Conservation (phyloP, 2,888 invertebrate species). For the Acronicta alni region DNA sequence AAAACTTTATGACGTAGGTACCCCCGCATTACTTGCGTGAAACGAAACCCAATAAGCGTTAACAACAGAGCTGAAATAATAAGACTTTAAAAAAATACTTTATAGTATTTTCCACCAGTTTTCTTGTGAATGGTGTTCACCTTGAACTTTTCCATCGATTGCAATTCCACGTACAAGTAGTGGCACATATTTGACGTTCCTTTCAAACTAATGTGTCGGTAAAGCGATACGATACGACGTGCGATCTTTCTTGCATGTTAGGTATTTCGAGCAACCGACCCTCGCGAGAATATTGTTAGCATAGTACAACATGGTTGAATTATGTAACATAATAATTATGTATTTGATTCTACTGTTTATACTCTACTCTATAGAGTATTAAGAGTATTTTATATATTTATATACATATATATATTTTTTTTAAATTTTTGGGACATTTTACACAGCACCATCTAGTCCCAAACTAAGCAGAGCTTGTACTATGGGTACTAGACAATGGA, state of each 20-base stretch:
- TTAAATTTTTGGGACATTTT: no score
- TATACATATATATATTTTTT: no score
- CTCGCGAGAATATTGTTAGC: constrained; percentile 14
- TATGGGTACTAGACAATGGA: no score
- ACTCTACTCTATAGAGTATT: no score
- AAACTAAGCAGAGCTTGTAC: no score
- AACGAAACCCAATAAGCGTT: constrained; percentile 30
- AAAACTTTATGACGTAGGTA: constrained; percentile 13
- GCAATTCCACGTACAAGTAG: constrained; percentile 53
- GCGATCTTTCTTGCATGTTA: constrained; percentile 38
- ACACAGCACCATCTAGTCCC: no score
- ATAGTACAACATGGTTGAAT: constrained; percentile 11
- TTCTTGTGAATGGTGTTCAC: constrained; percentile 52
- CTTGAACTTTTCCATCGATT: constrained; percentile 66
- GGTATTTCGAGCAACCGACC: constrained; percentile 23
- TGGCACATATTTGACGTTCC: constrained; percentile 47
- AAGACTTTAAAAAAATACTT: constrained; percentile 37
- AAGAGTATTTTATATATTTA: no score
- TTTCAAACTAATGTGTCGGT: constrained; percentile 39
- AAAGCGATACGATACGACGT: constrained; percentile 31
- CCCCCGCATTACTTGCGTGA: constrained; percentile 26
- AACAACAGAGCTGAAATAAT: constrained; percentile 43
- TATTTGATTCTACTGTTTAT: no score
- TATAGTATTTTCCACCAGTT: constrained; percentile 35
- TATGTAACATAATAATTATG: constrained; percentile 18